Evolutionary conservation across 2,797 vertebrate species (phyloP).

Genomic region (Gymnothorax reevesii): DNA sequence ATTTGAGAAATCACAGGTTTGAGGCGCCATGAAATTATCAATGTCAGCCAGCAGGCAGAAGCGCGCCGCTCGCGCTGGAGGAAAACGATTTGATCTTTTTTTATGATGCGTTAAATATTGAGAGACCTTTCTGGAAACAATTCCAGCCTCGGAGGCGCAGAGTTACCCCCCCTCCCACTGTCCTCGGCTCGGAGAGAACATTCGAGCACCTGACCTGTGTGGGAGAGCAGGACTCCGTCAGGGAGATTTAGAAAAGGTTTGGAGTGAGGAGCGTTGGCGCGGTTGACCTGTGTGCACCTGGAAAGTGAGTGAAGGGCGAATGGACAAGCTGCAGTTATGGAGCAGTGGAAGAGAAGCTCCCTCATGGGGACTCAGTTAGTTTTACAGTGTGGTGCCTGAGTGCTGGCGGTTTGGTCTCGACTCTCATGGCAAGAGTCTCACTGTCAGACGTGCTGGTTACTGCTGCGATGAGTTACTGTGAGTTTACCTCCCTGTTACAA

Average conservation of each 20-base stretch:
- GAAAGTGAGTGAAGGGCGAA: neutral
- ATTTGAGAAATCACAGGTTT: constrained; percentile 72
- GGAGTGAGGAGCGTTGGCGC: neutral
- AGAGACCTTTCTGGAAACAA: constrained; percentile 50
- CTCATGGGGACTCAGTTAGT: neutral
- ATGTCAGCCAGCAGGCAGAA: constrained; percentile 71
- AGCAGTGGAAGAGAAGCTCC: constrained; percentile 26
- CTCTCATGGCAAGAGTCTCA: constrained; percentile 7
- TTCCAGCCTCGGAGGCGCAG: constrained; percentile 26
- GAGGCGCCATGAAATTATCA: constrained; percentile 79
- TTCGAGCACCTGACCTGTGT: constrained; percentile 23
- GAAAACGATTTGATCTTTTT: constrained; percentile 52
- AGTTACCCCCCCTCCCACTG: neutral
- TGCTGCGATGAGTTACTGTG: neutral
- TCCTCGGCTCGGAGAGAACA: neutral
- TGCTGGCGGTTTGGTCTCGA: neutral
- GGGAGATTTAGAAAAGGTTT: constrained; percentile 35
- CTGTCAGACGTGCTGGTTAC: neutral
- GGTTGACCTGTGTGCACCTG: neutral
- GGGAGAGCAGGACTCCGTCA: constrained; percentile 22
- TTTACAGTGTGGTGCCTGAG: neutral
- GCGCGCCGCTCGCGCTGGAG: constrained; percentile 54
- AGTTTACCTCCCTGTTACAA: neutral
- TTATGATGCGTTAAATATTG: constrained; percentile 56
- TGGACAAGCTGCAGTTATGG: neutral